These are phyloP conservation scores for Holocentrus rufus DNA, from an alignment of 2,797 vertebrate genomes.

Conservation along the genomic window DNA sequence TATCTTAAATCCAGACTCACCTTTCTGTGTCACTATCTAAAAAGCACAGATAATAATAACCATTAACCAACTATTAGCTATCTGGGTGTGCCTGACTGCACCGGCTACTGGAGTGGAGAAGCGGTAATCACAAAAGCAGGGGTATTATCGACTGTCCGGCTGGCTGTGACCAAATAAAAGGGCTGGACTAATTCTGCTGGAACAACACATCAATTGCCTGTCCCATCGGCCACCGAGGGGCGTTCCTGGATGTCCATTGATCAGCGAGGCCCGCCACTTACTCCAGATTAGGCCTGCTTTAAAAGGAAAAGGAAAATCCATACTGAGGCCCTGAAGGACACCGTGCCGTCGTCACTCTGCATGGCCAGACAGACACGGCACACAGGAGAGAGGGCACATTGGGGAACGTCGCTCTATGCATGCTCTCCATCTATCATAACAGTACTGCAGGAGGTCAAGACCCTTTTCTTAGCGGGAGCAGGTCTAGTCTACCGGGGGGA, in stretches of 20 bases:
- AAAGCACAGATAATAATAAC: constrained; percentile 31
- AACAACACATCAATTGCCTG: constrained; percentile 63
- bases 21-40: constrained; percentile 12
- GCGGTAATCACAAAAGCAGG: constrained; percentile 46
- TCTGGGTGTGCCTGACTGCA: constrained; percentile 22
- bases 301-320: constrained; percentile 55
- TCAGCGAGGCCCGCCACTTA: constrained; percentile 49
- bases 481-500: constrained; percentile 36
- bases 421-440: constrained; percentile 41
- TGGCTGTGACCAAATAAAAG: constrained; percentile 72
- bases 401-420: constrained; percentile 28
- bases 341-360: constrained; percentile 28
- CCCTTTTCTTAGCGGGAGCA: constrained; percentile 33
- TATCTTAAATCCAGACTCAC: constrained; percentile 13
- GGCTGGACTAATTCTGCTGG: constrained; percentile 67
- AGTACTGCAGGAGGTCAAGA: constrained; percentile 44
- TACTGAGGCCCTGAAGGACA: constrained; percentile 39
- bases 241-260: constrained; percentile 69
- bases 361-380: not conserved
- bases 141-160: constrained; percentile 61
- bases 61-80: constrained; percentile 27
- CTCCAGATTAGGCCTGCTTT: constrained; percentile 47
- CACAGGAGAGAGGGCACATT: constrained; percentile 6
- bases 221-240: constrained; percentile 67
- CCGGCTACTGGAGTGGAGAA: constrained; percentile 18